Base-by-base conservation (phyloP, 2,888 invertebrate species). In the Drosophila stalkeri region DNA sequence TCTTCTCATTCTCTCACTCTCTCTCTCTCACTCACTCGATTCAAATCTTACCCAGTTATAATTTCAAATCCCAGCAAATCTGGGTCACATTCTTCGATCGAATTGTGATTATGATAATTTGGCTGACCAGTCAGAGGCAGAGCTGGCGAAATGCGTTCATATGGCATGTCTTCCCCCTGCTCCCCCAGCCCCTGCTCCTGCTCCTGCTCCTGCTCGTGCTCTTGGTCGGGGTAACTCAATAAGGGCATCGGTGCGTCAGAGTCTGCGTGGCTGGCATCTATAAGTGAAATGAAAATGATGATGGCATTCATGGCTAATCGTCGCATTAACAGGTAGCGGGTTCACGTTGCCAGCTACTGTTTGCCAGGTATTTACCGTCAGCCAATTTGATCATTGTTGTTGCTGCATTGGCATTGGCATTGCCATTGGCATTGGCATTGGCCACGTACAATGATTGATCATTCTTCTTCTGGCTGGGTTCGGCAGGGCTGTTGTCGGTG, bases 21-120 rank as follows among this genome's bases (percentile, higher is more conserved):
- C 44, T 41, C 70, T 90, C 18, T 9, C 0, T n/a, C 43, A 43
- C 11, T 41, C n/a, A 27, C 5, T n/a, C 11, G 7, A 20, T 14
- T 23, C 23, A 55, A 3, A 27, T 18, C 93, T 94, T 94, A 95
- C 95, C 97, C 98, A 81, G 98, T 98, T 90, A 98, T 96, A 91
- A 98, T 95, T 94, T 98, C 98, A 93, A 98, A 98, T 82, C 97
- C 97, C 88, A 97, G 95, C 96, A 97, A 96, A 93, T 97, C 97
- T 57, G 96, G 95, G 93, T 97, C 97, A 93, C 97, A 97, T 93
- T 97, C 97, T 91, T 97, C 97, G 67, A 80, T 74, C 69, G 80
- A 81, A 57, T 80, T 85, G 66, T 78, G 72, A 41, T 41, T 54
- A 37, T 51, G 33, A 74, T 82, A 82, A 72, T 77, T 75, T 64